Percentiles rank a stretch among this genome's conserved stretches.
These are phyloP conservation scores for Isotomurus palustris DNA, from an alignment of 2,888 invertebrate genomes.

Conservation along the genomic window DNA sequence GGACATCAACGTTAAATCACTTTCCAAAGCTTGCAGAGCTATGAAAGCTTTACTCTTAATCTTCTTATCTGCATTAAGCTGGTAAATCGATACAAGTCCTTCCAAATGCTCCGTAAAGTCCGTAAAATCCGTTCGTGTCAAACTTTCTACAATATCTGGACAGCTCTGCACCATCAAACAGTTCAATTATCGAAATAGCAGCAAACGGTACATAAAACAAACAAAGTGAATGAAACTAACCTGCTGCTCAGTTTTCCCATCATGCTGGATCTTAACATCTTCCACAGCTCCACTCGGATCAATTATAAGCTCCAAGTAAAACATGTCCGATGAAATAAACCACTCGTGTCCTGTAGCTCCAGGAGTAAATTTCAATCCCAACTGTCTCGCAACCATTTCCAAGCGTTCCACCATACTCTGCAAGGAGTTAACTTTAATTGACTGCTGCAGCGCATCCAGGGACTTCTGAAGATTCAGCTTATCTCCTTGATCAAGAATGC, in stretches of 20 bases:
- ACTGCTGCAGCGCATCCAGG: conserved; percentile 85
- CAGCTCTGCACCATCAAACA: conserved; percentile 63
- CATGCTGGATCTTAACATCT: conserved; percentile 88
- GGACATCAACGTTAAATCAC: conserved; percentile 63
- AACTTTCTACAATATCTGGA: conserved; percentile 77
- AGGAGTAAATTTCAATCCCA: conserved; percentile 82
- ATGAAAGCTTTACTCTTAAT: conserved; percentile 89
- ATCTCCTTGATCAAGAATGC: conserved; percentile 78
- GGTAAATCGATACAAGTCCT: conserved; percentile 83
- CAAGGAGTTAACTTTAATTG: conserved; percentile 85
- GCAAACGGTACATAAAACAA: no score
- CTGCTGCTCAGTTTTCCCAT: conserved; percentile 66
- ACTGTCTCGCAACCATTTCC: conserved; percentile 82
- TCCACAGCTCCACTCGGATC: conserved; percentile 77
- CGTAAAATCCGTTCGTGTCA: conserved; percentile 78
- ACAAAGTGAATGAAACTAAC: conserved; percentile 44
- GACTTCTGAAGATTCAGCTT: conserved; percentile 82
- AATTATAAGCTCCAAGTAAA: conserved; percentile 84
- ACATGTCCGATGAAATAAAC: conserved; percentile 94
- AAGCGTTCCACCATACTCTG: conserved; percentile 88
- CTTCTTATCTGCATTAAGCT: conserved; percentile 90
- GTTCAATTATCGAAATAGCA: not conserved
- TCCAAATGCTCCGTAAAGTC: conserved; percentile 92
- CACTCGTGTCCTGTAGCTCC: conserved; percentile 74
- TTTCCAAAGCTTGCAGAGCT: conserved; percentile 84